Evolutionary conservation across 2,113 vertebrate species (phyloP).

Genomic region (Pica pica): DNA sequence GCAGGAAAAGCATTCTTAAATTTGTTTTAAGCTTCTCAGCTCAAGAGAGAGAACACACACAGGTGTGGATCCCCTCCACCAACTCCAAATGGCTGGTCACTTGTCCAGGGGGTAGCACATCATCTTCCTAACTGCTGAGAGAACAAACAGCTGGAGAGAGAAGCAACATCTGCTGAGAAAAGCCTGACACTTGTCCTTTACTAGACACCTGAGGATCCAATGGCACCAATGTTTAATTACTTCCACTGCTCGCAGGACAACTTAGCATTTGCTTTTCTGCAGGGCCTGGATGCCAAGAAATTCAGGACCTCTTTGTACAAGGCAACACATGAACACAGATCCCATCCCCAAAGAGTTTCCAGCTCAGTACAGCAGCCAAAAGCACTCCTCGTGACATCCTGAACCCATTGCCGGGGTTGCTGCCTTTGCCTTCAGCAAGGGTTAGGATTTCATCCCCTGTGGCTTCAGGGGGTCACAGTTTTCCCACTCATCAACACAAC

Average conservation of each 20-base stretch:
- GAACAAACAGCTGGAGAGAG: background rate
- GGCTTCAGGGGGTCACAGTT: background rate
- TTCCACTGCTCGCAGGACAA: background rate
- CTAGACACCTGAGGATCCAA: background rate
- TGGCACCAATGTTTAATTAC: rapidly evolving
- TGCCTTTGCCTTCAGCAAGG: background rate
- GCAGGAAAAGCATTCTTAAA: background rate
- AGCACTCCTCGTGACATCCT: background rate
- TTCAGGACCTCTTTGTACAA: background rate
- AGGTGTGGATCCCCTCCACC: background rate
- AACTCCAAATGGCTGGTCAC: background rate
- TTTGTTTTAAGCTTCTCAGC: background rate
- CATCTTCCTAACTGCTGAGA: background rate
- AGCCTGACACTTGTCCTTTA: background rate
- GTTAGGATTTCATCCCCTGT: background rate
- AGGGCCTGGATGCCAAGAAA: background rate
- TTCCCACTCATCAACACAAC: background rate
- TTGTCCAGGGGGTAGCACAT: background rate
- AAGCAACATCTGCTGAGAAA: background rate
- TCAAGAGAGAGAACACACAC: background rate
- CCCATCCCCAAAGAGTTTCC: background rate
- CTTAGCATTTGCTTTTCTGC: background rate
- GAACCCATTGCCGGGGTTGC: background rate
- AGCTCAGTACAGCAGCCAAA: background rate
- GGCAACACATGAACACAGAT: background rate